Percentiles rank a stretch among this genome's conserved stretches.
Evolutionary conservation across 2,113 vertebrate genomes (phyloP).

Genomic region (Oreotrochilus melanogaster): DNA sequence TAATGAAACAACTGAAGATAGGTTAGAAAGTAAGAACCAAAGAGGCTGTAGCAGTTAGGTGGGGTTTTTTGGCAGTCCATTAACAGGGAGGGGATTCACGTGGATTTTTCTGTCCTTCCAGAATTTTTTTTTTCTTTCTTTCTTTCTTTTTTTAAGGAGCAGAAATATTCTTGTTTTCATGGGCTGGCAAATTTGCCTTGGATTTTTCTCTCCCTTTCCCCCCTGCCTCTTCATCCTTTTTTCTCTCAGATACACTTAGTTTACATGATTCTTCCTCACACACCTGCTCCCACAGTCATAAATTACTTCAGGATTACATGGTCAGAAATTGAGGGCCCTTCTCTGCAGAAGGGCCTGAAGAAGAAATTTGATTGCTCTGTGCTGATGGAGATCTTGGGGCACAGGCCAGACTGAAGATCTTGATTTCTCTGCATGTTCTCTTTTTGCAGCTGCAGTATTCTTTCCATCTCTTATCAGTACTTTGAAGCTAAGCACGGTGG

Average conservation of each 20-base stretch:
- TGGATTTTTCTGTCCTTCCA: neutral
- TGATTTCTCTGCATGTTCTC: neutral
- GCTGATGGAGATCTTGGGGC: neutral
- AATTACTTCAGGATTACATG: neutral
- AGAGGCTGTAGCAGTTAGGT: neutral
- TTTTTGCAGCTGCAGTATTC: neutral
- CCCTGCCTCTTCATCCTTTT: neutral
- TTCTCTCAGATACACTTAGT: neutral
- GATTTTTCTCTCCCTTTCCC: accelerated
- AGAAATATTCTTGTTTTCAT: neutral
- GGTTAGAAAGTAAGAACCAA: slow-evolving; percentile 12
- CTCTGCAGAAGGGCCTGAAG: neutral
- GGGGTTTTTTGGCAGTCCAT: neutral
- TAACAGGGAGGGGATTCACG: neutral
- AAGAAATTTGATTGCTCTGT: slow-evolving; percentile 3
- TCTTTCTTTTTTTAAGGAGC: neutral
- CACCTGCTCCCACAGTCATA: neutral
- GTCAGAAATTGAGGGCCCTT: slow-evolving; percentile 1
- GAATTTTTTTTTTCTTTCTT: neutral
- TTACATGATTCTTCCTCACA: neutral
- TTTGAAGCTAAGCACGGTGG: neutral
- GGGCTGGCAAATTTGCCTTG: neutral
- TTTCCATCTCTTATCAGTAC: neutral
- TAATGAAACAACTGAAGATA: neutral
- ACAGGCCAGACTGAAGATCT: neutral